Conservation (phyloP, 1,140 invertebrate species). For the Condylostylus longicornis region DNA sequence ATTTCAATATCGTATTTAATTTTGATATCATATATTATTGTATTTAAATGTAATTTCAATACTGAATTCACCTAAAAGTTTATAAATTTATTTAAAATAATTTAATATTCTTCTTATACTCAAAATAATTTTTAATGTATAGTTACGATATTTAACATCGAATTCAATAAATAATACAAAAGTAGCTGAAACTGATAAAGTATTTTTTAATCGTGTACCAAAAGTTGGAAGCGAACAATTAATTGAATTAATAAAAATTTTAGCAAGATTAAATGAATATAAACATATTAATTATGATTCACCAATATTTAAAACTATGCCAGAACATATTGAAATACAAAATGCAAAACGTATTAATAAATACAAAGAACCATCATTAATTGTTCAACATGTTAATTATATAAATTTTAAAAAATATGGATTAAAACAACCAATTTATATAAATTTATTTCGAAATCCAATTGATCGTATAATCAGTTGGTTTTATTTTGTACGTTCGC, state of each 20-base stretch:
- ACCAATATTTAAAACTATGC: conserved; percentile 67
- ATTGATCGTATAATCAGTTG: conserved; percentile 79
- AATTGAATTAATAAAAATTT: conserved; percentile 61
- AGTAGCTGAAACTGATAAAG: conserved; percentile 49
- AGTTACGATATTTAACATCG: conserved; percentile 11
- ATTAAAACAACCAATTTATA: conserved; percentile 65
- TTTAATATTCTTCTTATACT: too few species aligned
- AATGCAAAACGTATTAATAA: conserved; percentile 34
- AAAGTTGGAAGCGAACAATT: conserved; percentile 74
- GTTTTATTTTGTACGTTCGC: conserved; percentile 67
- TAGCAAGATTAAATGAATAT: conserved; percentile 62
- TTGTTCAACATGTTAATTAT: conserved; percentile 26
- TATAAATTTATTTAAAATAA: too few species aligned
- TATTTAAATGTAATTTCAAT: too few species aligned
- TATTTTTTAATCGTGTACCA: conserved; percentile 82
- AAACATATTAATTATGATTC: conserved; percentile 65
- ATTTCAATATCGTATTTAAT: too few species aligned
- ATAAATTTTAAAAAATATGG: conserved; percentile 51
- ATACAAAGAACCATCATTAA: conserved; percentile 37
- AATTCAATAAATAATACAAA: conserved; percentile 59
- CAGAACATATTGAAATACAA: conserved; percentile 53
- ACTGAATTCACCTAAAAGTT: too few species aligned
- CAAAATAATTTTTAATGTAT: too few species aligned
- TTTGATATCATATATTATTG: too few species aligned
- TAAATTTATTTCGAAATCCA: conserved; percentile 77